Evolutionary conservation across 2,888 invertebrate species (phyloP), one percentile per base, ranked within the genome.

Genomic region (Meteorus cinctellus): DNA sequence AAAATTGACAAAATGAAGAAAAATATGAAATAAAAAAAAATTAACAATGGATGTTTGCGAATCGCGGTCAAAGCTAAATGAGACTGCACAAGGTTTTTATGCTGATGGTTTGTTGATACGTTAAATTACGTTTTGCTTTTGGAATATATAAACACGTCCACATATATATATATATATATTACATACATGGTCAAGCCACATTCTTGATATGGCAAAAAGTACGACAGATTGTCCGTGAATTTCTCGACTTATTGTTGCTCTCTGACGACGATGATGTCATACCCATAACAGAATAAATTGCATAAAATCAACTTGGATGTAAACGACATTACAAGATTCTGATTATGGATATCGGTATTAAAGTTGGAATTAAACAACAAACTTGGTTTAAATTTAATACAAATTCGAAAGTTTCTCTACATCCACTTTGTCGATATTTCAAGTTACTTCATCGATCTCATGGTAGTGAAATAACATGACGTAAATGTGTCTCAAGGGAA

Each of bases 21-120:
- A 48, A 63, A 41, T 12, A 41, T 8, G 12, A 34, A 48, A 59
- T 2, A 27, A 66, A 66, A 55, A 60, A 60, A 72, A 55, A 68
- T 62, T 10, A 45, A 51, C 1, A 62, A 75, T 29, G 16, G 34
- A 27, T 16, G 4, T 31, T n/a, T 34, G 24, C n/a, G 66, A 62
- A 66, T 72, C 31, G 29, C 34, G 45, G 65, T 29, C 45, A 51
- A 31, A 63, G 34, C 27, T 8, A 67, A 48, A 67, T 27, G 29
- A 41, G 12, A 41, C 41, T 41, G 41, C 12, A 41, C 41, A 41
- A 41, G 41, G 41, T 41, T 12, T 41, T 41, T 10, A 41, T 41
- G 41, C 12, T 41, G 12, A 12, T 12, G 41, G 41, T 41, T 41
- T 41, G 41, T 41, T 41, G 48, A 48, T 48, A 48, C n/a, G n/a